phyloP scores from a whole-genome alignment of 2,888 invertebrate species.

The Drosophila kokeensis region DNA sequence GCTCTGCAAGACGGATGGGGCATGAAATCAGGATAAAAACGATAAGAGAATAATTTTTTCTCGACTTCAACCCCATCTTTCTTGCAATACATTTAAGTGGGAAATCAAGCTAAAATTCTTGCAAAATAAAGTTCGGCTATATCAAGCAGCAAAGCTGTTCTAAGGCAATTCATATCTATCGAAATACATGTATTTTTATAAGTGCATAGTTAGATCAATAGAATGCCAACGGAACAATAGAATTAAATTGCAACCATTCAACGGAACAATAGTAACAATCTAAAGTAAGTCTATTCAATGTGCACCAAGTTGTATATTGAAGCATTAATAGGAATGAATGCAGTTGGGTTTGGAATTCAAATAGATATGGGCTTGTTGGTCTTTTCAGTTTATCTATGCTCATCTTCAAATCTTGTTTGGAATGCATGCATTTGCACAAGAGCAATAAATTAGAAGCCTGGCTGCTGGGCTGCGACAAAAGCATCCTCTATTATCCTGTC shows the following conservation, averaged over 20 bases:
- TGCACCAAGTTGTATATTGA: neutral
- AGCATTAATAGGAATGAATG: constrained; percentile 1
- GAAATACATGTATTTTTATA: neutral
- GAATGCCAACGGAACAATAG: neutral
- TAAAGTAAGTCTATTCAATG: neutral
- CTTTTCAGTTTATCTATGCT: constrained; percentile 27
- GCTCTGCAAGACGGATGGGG: neutral
- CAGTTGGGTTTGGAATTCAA: neutral
- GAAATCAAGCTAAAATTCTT: neutral
- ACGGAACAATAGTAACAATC: neutral
- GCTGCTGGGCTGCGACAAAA: constrained; percentile 46
- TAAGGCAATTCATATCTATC: neutral
- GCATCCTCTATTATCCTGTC: constrained; percentile 69
- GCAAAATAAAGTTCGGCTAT: neutral
- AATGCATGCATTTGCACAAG: constrained; percentile 42
- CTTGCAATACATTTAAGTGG: neutral
- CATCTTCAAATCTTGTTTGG: constrained; percentile 50
- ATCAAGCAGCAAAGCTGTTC: neutral
- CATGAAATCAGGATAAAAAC: neutral
- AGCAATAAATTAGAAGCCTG: constrained; percentile 41
- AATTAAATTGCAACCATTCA: neutral
- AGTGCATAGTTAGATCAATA: neutral
- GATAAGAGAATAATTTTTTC: neutral
- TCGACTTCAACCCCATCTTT: neutral
- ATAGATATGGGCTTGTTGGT: constrained; percentile 1